Evolutionary conservation across 2,888 invertebrate genomes (phyloP), one percentile per base, ranked within the genome.

Genomic region (Ophion costatus): DNA sequence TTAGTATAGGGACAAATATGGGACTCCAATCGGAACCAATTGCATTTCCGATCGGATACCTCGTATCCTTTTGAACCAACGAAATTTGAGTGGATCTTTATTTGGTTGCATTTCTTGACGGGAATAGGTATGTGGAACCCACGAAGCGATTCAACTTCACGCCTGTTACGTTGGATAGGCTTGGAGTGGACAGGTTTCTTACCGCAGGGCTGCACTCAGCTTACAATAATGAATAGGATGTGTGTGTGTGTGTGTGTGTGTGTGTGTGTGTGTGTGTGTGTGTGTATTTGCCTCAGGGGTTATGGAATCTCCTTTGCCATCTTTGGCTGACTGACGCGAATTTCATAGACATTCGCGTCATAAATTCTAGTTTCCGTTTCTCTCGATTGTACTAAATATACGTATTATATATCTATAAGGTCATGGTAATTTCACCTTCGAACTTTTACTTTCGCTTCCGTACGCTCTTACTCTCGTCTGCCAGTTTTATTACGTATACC

Each of bases 391-490:
- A 38, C n/a, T 45, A 63, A 57, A 63, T 63, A 63, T 51, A 45
- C n/a, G 42, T 63, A 51, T 64, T 51, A 51, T 42, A 10, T 63
- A 66, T 57, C 33, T 69, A 14, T 59, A 69, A 57, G 59, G 77
- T 67, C 77, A 51, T 59, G 20, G 45, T 59, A 42, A 77, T 69
- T 77, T 29, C 24, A 69, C 33, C 22, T 67, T 45, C 75, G 42
- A 81, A 73, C 73, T 80, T 74, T 81, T 74, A 84, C 80, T 77
- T 73, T 74, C 51, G 51, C 67, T 56, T 59, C 9, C 77, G 57
- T 42, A 73, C 51, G 80, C 77, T 84, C 71, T 84, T 77, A 57
- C 77, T 81, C 42, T 67, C 29, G 45, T 69, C 29, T 29, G 20
- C 38, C n/a, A 59, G 42, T 42, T 51, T 69, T 56, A 56, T 38